A percentile compares a stretch with the other conserved stretches of the same genome.
These are phyloP conservation scores for Troides helena DNA, from an alignment of 2,888 invertebrate genomes.

Conservation along the genomic window DNA sequence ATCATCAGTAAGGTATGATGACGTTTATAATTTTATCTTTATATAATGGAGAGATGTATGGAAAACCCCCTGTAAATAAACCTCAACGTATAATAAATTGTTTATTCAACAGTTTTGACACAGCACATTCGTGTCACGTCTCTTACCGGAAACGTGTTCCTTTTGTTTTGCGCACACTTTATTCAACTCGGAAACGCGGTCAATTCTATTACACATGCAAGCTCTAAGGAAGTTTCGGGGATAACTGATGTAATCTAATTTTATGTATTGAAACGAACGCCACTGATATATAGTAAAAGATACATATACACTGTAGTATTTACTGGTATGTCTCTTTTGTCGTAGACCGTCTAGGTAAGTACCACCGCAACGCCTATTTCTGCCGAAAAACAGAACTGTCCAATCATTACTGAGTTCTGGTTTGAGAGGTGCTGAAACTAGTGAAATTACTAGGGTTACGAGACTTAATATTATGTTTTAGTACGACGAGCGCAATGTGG, in stretches of 20 bases:
- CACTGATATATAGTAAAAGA: neutral
- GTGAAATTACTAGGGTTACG: no score
- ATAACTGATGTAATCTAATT: neutral
- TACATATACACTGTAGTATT: no score
- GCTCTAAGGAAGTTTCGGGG: neutral
- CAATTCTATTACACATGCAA: constrained; percentile 12
- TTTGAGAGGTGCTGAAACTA: no score
- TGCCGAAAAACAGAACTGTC: no score
- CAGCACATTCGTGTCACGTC: constrained; percentile 20
- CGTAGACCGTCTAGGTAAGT: no score
- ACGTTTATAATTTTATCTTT: no score
- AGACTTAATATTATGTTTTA: no score
- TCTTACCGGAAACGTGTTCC: constrained; percentile 13
- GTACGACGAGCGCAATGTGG: no score
- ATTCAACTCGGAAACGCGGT: constrained; percentile 17
- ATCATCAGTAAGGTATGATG: no score
- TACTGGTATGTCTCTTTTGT: no score
- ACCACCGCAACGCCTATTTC: no score
- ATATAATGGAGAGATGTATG: neutral
- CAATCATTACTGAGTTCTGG: no score
- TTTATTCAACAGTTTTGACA: constrained; percentile 21
- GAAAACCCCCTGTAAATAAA: neutral
- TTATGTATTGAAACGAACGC: neutral
- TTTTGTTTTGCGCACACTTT: constrained; percentile 21
- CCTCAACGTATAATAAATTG: constrained; percentile 14